These are phyloP conservation scores for Drosophila villosipedis DNA, from an alignment of 2,888 invertebrate genomes.

Conservation along the genomic window DNA sequence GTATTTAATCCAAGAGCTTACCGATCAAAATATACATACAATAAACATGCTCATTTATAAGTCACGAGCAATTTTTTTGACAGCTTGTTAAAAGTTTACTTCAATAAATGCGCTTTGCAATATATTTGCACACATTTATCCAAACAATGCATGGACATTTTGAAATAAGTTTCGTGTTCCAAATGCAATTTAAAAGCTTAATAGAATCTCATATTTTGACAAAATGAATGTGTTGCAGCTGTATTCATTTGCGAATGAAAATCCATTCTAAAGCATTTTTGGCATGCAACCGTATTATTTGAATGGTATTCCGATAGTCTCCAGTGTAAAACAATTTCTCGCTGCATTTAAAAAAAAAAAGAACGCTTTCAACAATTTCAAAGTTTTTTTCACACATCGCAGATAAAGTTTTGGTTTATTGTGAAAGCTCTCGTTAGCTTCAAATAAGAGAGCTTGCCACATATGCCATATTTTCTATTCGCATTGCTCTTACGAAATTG, in stretches of 20 bases:
- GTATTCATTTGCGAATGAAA: constrained; percentile 13
- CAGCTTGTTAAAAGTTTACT: background rate
- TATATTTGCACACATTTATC: constrained; percentile 9
- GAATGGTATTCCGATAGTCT: constrained; percentile 7
- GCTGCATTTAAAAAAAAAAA: constrained; percentile 17
- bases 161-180: background rate
- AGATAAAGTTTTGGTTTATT: constrained; percentile 24
- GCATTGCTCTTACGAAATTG: constrained; percentile 29
- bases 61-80: background rate
- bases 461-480: constrained; percentile 41
- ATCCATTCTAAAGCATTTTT: constrained; percentile 46
- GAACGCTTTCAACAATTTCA: constrained; percentile 28
- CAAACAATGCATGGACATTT: background rate
- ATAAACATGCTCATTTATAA: background rate
- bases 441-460: constrained; percentile 21
- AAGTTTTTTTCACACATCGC: constrained; percentile 20
- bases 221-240: constrained; percentile 8
- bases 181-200: constrained; percentile 13
- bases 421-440: constrained; percentile 17
- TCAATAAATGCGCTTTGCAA: constrained; percentile 4
- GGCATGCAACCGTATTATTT: constrained; percentile 46
- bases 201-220: background rate
- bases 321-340: constrained; percentile 9
- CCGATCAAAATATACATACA: background rate
- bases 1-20: background rate